Percentiles rank a stretch among this genome's conserved stretches.
These are phyloP conservation scores for Acrocera orbiculus DNA, from an alignment of 2,888 invertebrate species.

Conservation along the genomic window DNA sequence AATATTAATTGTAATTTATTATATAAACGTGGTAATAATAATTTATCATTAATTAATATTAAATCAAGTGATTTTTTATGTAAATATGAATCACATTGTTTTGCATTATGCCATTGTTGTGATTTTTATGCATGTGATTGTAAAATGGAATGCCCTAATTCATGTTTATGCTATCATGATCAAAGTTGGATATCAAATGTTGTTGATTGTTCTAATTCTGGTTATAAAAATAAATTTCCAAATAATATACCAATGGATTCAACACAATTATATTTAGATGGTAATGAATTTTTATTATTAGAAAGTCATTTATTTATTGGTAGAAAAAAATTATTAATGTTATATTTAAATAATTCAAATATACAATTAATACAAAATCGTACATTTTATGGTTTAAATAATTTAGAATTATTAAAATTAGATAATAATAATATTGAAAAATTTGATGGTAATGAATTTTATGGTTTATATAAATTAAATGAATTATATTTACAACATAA, in stretches of 20 bases:
- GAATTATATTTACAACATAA: constrained; percentile 80
- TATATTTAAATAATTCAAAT: constrained; percentile 77
- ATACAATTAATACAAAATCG: constrained; percentile 73
- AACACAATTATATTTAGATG: constrained; percentile 84
- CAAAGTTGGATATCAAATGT: constrained; percentile 86
- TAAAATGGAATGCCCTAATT: constrained; percentile 87
- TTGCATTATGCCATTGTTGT: constrained; percentile 87
- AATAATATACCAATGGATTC: constrained; percentile 87
- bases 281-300: constrained; percentile 73
- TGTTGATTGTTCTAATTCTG: constrained; percentile 72
- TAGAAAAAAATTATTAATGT: constrained; percentile 72
- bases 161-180: constrained; percentile 90
- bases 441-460: constrained; percentile 67
- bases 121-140: constrained; percentile 95
- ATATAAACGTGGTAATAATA: constrained; percentile 68
- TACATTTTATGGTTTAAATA: constrained; percentile 74
- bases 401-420: constrained; percentile 64
- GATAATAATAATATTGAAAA: constrained; percentile 69
- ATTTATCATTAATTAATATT: constrained; percentile 69
- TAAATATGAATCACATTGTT: constrained; percentile 84
- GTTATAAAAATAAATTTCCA: constrained; percentile 64
- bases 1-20: constrained; percentile 76
- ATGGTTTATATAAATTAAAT: constrained; percentile 61
- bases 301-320: constrained; percentile 85
- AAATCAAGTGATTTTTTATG: constrained; percentile 81